A percentile compares a stretch with the other conserved stretches of the same genome.
Evolutionary conservation across 2,888 invertebrate genomes (phyloP).

Genomic region (Clusia tigrina): DNA sequence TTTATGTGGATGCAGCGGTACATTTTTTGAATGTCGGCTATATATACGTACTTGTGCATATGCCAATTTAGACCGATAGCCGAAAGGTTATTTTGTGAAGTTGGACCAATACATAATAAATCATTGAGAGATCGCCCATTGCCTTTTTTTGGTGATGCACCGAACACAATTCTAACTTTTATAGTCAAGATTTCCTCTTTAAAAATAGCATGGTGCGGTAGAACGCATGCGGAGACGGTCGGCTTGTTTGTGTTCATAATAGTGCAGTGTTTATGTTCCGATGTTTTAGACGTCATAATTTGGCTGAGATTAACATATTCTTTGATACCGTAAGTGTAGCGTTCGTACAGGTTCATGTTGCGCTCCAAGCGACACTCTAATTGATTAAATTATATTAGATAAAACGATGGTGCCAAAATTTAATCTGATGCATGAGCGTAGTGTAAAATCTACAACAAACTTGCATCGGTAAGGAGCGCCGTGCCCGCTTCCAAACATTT

Average conservation of each 20-base stretch:
- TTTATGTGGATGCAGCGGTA: neutral
- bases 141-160: neutral
- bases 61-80: neutral
- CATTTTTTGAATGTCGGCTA: neutral
- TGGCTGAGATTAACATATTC: too few relatives aligned
- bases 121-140: neutral
- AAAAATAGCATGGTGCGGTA: neutral
- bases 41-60: neutral
- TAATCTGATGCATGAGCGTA: slow-evolving; percentile 5
- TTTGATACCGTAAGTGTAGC: too few relatives aligned
- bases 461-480: slow-evolving; percentile 4
- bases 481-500: slow-evolving; percentile 19
- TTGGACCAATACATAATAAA: neutral
- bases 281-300: too few relatives aligned
- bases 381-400: too few relatives aligned
- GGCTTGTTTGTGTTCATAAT: too few relatives aligned
- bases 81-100: neutral
- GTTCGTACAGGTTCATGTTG: too few relatives aligned
- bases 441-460: slow-evolving; percentile 11
- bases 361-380: too few relatives aligned
- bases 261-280: too few relatives aligned
- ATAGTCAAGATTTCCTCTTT: neutral
- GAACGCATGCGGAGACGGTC: too few relatives aligned
- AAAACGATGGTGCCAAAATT: neutral
- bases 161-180: neutral